phyloP scores from a whole-genome alignment of 2,797 vertebrate genomes.

The Coregonus ussuriensis region DNA sequence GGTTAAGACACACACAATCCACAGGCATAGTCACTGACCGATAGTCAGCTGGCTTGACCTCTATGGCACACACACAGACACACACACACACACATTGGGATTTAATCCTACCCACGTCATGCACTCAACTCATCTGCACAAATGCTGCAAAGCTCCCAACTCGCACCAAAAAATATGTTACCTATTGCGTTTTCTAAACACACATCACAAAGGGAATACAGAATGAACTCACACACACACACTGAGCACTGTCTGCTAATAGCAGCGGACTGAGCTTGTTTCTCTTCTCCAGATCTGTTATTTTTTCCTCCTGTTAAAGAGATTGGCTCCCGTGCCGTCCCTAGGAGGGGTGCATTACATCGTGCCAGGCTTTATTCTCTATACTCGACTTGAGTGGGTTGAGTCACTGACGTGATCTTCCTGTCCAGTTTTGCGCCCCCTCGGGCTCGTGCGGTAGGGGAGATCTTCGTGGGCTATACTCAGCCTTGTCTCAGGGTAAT shows the following conservation, averaged over 20 bases:
- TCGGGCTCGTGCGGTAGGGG: no score
- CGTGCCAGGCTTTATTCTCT: no score
- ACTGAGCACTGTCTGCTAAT: not conserved
- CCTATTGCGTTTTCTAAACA: conserved; percentile 28
- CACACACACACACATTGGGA: conserved; percentile 17
- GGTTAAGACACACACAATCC: not conserved
- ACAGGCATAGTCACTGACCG: conserved; percentile 53
- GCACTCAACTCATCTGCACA: not conserved
- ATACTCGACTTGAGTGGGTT: no score
- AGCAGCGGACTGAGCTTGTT: not conserved
- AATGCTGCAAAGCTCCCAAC: conserved; percentile 21
- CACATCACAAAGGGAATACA: not conserved
- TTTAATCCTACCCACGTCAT: conserved; percentile 44
- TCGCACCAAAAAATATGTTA: conserved; percentile 6
- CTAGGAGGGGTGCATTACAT: no score
- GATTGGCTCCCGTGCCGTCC: no score
- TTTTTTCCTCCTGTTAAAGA: not conserved
- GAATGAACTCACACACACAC: not conserved
- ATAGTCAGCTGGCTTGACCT: conserved; percentile 40
- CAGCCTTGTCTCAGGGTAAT: no score
- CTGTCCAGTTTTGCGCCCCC: no score
- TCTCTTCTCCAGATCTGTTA: not conserved
- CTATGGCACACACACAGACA: not conserved
- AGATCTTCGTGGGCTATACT: no score
- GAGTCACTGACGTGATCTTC: no score